Percentiles rank a stretch among this genome's conserved stretches.
phyloP scores from a whole-genome alignment of 2,888 invertebrate genomes.

The Parnassius smintheus region DNA sequence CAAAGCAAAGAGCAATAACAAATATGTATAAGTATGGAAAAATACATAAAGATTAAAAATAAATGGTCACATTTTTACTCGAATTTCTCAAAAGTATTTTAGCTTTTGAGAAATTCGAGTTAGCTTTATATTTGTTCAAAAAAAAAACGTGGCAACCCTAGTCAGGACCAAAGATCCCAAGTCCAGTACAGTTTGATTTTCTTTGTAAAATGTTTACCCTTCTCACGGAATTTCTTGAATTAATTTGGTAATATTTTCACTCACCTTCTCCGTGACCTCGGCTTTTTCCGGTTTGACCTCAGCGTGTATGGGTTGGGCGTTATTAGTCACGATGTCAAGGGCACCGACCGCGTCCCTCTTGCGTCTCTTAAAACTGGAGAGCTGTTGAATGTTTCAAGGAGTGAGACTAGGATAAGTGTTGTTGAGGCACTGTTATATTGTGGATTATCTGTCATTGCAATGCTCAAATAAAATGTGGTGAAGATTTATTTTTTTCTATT shows the following conservation, averaged over 20 bases:
- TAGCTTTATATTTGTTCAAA: too few species aligned
- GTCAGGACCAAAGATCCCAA: too few species aligned
- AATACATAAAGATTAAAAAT: too few species aligned
- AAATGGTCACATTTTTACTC: too few species aligned
- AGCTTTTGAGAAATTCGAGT: too few species aligned
- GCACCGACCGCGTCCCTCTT: slow-evolving; percentile 56
- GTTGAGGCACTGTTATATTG: slow-evolving; percentile 5
- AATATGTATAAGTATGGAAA: too few species aligned
- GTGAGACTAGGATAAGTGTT: slow-evolving; percentile 5
- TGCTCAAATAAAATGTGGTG: neutral
- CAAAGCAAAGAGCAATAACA: too few species aligned
- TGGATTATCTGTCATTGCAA: slow-evolving; percentile 12
- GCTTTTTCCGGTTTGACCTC: slow-evolving; percentile 57
- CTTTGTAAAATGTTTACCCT: too few species aligned
- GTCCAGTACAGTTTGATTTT: too few species aligned
- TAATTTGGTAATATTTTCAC: slow-evolving; percentile 1
- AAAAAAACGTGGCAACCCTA: too few species aligned
- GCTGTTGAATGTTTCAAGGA: slow-evolving; percentile 19
- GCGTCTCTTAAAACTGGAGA: slow-evolving; percentile 31
- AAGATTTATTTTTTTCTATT: neutral
- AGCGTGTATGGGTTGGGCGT: slow-evolving; percentile 64
- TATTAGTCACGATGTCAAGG: slow-evolving; percentile 61
- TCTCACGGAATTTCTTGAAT: neutral
- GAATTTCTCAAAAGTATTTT: too few species aligned
- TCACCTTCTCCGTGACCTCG: slow-evolving; percentile 31